Evolutionary conservation across 2,888 invertebrate species (phyloP), one percentile per base, ranked within the genome.

Genomic region (Caenorhabditis panamensis): DNA sequence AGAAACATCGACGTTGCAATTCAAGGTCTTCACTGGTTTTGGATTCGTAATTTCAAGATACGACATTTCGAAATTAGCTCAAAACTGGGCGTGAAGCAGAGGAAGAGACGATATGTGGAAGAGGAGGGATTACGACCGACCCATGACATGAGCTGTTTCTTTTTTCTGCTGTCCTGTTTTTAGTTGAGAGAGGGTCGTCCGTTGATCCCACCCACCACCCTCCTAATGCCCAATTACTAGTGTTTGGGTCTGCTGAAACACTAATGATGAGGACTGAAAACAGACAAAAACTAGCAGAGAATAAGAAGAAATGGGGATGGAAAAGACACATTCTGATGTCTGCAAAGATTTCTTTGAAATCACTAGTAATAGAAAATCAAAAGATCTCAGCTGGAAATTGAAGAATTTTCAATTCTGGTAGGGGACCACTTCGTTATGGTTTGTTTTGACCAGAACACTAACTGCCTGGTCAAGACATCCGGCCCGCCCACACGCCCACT

Each of bases 71-170:
- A 54, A 54, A 54, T 62, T 71, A 71, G 63, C 54, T 62, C 68
- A 66, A 20, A 63, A 18, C 2, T 64, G 26, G 24, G 54, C 63
- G 53, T 31, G 47, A 54, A 26, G 1, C 26, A 5, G 31, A 20
- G 20, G 6, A 18, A 20, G 31, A 37, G 63, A 37, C 44, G 28
- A 36, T 44, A 47, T 22, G 44, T 11, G 6, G 49, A 28, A 20
- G 8, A 28, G 26, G 54, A 31, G 31, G 59, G 72, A 72, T 72
- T 72, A 63, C 47, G 13, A 13, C 41, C 41, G 72, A 64, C 72
- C 63, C 49, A 49, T 56, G 56, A 63, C 20, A 26, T 59, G 64
- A 64, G 73, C 64, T 64, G 64, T 64, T 73, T 63, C 62, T 54
- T 41, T 41, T 41, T 26, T 31, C 63, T 56, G 28, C 26, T 47